Conservation (phyloP, 2,888 invertebrate species). For the Thumatha senex region DNA sequence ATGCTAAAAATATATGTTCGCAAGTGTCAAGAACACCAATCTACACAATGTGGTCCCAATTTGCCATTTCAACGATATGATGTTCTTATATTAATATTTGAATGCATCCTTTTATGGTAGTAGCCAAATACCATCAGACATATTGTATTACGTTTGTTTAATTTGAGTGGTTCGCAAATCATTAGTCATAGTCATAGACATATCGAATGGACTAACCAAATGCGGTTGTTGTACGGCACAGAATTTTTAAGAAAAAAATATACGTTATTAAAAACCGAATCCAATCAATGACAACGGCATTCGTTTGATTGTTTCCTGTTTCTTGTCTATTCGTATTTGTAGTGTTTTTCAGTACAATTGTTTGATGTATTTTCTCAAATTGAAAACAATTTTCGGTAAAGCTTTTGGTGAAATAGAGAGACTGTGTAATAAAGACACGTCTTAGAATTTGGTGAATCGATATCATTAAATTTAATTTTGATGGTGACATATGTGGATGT, state of each 20-base stretch:
- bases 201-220: constrained; percentile 16
- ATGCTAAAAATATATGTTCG: too few species aligned
- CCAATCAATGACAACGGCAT: constrained; percentile 8
- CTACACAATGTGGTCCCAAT: too few species aligned
- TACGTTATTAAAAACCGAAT: constrained; percentile 8
- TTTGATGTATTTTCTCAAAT: background rate
- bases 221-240: constrained; percentile 9
- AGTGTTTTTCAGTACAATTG: background rate
- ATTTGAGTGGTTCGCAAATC: constrained; percentile 18
- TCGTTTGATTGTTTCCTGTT: constrained; percentile 11
- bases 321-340: background rate
- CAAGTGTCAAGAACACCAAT: too few species aligned
- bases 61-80: too few species aligned
- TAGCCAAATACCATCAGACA: constrained; percentile 11
- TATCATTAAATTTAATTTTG: too few species aligned
- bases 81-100: too few species aligned
- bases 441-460: too few species aligned
- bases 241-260: constrained; percentile 1
- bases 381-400: background rate
- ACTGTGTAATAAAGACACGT: too few species aligned
- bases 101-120: constrained; percentile 19
- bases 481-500: too few species aligned
- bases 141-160: constrained; percentile 22
- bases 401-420: too few species aligned
- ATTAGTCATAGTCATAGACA: constrained; percentile 24